Conservation (phyloP, 1,140 invertebrate species). For the Temnothorax longispinosus region DNA sequence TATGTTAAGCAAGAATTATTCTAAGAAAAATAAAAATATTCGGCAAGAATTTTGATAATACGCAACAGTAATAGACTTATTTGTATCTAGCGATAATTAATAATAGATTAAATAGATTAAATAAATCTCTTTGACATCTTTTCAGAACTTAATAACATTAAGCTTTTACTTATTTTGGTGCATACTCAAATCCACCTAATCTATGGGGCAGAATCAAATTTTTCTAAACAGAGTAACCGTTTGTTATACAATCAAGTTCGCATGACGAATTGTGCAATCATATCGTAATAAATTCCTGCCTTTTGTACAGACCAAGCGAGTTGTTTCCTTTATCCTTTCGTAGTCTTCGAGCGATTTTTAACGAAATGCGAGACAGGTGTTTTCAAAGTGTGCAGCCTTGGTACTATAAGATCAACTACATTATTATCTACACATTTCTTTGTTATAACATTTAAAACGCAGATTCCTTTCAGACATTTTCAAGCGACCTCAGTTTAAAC, state of each 20-base stretch:
- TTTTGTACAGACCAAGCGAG: conserved; percentile 10
- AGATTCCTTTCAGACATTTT: conserved; percentile 7
- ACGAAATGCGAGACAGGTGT: conserved; percentile 54
- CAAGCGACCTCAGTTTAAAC: not conserved
- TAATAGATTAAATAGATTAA: not conserved
- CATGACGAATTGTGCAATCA: not conserved
- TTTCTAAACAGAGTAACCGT: not conserved
- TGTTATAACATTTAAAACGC: not conserved
- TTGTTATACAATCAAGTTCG: not conserved
- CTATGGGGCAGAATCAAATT: not conserved
- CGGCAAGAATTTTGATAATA: not conserved
- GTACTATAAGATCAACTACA: conserved; percentile 51
- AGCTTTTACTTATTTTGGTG: not conserved
- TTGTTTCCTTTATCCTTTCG: conserved; percentile 23
- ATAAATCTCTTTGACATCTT: not conserved
- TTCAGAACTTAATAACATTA: not conserved
- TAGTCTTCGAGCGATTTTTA: conserved; percentile 27
- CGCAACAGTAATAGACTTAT: not conserved
- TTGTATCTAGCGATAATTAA: not conserved
- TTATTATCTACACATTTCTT: conserved; percentile 60
- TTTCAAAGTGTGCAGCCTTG: conserved; percentile 63
- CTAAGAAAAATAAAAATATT: not conserved
- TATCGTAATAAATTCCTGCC: not conserved
- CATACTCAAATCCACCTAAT: no score
- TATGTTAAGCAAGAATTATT: not conserved